Conservation (phyloP, 2,797 vertebrate species). For the Phrynocephalus vlangalii region DNA sequence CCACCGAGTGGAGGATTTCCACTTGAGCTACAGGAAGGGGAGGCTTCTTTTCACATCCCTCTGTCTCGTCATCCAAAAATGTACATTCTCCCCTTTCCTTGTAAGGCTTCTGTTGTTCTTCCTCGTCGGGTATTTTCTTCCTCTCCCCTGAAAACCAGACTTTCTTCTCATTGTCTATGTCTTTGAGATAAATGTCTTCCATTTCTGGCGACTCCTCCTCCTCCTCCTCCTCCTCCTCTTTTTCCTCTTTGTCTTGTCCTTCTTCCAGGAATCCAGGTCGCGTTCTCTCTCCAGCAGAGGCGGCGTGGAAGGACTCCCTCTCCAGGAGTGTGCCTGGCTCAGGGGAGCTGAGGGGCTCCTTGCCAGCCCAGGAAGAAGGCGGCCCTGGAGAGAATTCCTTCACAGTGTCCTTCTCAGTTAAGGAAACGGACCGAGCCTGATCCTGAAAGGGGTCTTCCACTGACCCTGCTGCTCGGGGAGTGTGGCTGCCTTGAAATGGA, state of each 20-base stretch:
- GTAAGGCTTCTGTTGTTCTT: conserved; percentile 81
- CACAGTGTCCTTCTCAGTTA: conserved; percentile 58
- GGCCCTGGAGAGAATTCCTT: conserved; percentile 30
- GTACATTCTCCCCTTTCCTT: conserved; percentile 92
- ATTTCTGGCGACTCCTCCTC: conserved; percentile 67
- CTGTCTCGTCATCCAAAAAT: conserved; percentile 92
- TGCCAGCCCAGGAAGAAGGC: conserved; percentile 45
- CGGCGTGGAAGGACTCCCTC: conserved; percentile 39
- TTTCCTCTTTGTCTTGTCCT: conserved; percentile 58
- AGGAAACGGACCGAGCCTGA: conserved; percentile 63
- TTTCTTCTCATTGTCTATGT: conserved; percentile 77
- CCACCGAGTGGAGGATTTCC: conserved; percentile 49
- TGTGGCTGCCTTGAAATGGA: not conserved
- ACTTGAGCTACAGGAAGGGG: conserved; percentile 59
- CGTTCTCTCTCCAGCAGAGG: conserved; percentile 32
- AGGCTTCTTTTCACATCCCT: conserved; percentile 76
- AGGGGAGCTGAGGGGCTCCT: conserved; percentile 43
- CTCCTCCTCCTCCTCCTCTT: conserved; percentile 53
- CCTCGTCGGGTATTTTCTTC: conserved; percentile 77
- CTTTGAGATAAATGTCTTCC: conserved; percentile 73
- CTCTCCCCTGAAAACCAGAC: conserved; percentile 83
- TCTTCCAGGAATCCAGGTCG: conserved; percentile 2
- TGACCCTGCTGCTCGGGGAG: conserved; percentile 46
- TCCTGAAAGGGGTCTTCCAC: conserved; percentile 53
- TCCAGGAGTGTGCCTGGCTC: conserved; percentile 51